Evolutionary conservation across 2,797 vertebrate genomes (phyloP).

Genomic region (Enteromius viviparus): DNA sequence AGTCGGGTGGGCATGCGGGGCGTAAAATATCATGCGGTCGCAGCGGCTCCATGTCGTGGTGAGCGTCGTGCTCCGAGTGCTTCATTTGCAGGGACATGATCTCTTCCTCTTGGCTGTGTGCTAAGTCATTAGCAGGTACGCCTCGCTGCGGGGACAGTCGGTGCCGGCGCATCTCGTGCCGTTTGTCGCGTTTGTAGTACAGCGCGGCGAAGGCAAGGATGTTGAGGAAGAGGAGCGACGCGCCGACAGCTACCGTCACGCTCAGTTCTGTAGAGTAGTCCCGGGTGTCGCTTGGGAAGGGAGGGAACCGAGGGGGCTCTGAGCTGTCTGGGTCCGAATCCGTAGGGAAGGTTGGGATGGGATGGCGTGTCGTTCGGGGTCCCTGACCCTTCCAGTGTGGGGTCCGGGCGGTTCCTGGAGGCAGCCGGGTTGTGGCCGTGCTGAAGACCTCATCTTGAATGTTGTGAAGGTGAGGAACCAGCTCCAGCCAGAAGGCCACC

Average conservation of each 20-base stretch:
- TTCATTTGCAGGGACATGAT: slow-evolving; percentile 94
- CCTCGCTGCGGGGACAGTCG: slow-evolving; percentile 83
- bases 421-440: slow-evolving; percentile 83
- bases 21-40: slow-evolving; percentile 85
- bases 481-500: slow-evolving; percentile 94
- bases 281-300: slow-evolving; percentile 85
- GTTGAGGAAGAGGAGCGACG: slow-evolving; percentile 93
- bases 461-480: slow-evolving; percentile 91
- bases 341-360: slow-evolving; percentile 80
- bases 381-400: slow-evolving; percentile 64
- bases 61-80: slow-evolving; percentile 84
- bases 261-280: slow-evolving; percentile 94
- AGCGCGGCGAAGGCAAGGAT: slow-evolving; percentile 92
- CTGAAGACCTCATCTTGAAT: slow-evolving; percentile 80
- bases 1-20: slow-evolving; percentile 90
- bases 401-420: slow-evolving; percentile 72
- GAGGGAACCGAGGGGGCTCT: slow-evolving; percentile 73
- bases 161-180: slow-evolving; percentile 87
- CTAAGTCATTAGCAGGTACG: slow-evolving; percentile 83
- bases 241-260: slow-evolving; percentile 90
- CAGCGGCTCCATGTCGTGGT: slow-evolving; percentile 86
- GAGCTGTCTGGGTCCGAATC: slow-evolving; percentile 76
- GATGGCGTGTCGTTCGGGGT: slow-evolving; percentile 80
- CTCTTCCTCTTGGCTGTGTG: slow-evolving; percentile 90
- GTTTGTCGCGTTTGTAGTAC: slow-evolving; percentile 92